Conservation (phyloP, 1,140 invertebrate species). For the Hermetia illucens region DNA sequence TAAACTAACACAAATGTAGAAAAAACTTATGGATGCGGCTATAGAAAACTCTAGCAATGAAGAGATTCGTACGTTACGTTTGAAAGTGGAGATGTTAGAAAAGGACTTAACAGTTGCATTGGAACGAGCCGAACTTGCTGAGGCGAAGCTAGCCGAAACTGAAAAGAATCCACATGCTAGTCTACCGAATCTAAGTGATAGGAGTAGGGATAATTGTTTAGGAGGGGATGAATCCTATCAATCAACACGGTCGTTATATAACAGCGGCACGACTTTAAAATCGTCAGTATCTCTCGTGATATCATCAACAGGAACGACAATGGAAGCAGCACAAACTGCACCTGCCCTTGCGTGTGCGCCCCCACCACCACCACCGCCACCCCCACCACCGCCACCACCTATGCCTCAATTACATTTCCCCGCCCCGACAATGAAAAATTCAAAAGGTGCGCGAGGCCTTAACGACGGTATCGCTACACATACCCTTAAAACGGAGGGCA, state of each 20-base stretch:
- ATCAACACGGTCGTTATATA: background rate
- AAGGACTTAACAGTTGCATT: slow-evolving; percentile 20
- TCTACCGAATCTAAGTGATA: background rate
- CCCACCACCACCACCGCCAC: slow-evolving; percentile 1
- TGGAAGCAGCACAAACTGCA: slow-evolving; percentile 10
- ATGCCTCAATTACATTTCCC: slow-evolving; percentile 2
- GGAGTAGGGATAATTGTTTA: background rate
- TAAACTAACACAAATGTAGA: too few species aligned
- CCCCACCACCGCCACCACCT: slow-evolving; percentile 8
- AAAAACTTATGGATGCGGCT: slow-evolving; percentile 28
- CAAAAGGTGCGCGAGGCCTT: slow-evolving; percentile 3
- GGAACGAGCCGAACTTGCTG: slow-evolving; percentile 20
- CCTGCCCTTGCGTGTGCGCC: background rate
- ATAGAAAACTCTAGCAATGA: slow-evolving; percentile 30
- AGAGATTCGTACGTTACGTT: slow-evolving; percentile 30
- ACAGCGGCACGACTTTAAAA: background rate
- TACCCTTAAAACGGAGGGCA: slow-evolving; percentile 14
- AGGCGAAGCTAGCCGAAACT: slow-evolving; percentile 16
- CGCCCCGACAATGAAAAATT: too few species aligned
- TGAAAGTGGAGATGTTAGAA: slow-evolving; percentile 29
- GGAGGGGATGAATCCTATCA: background rate
- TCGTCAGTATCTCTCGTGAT: background rate
- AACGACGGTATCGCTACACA: slow-evolving; percentile 12
- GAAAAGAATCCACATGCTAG: slow-evolving; percentile 5
- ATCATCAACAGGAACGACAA: slow-evolving; percentile 7